These are phyloP conservation scores for Heptranchias perlo DNA, from an alignment of 2,113 vertebrate genomes.

Conservation along the genomic window DNA sequence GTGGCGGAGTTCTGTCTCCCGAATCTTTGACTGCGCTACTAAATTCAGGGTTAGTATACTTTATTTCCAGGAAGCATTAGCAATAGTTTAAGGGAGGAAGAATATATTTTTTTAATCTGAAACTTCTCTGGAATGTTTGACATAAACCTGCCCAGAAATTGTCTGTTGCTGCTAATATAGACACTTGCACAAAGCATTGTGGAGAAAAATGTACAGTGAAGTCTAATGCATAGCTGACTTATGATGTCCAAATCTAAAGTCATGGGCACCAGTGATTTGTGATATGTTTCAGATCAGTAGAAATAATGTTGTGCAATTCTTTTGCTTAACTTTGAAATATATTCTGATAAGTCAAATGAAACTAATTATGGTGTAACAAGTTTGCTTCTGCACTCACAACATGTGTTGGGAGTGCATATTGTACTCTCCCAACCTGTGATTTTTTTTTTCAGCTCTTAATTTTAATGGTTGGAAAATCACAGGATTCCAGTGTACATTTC, in stretches of 20 bases:
- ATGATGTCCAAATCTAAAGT: not conserved
- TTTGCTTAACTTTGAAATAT: not conserved
- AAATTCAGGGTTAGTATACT: slow-evolving; percentile 23
- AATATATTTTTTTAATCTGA: not conserved
- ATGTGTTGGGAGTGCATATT: not conserved
- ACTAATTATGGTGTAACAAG: not conserved
- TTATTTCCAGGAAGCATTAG: slow-evolving; percentile 19
- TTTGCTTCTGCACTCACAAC: not conserved
- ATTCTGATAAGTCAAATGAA: not conserved
- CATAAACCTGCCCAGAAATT: not conserved
- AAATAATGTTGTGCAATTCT: not conserved
- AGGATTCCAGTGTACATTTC: not conserved
- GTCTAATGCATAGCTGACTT: not conserved
- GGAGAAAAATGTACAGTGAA: not conserved
- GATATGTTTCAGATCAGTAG: not conserved
- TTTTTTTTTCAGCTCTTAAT: not conserved
- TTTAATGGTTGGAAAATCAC: not conserved
- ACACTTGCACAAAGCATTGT: too few relatives aligned
- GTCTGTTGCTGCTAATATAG: not conserved
- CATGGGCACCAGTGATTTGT: not conserved
- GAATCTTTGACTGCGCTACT: slow-evolving; percentile 8
- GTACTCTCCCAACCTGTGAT: not conserved
- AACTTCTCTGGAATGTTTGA: not conserved
- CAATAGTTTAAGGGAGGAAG: not conserved
- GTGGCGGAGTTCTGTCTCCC: not conserved